Evolutionary conservation across 2,113 vertebrate species (phyloP), one percentile per base, ranked within the genome.

Genomic region (Atrichornis clamosus): DNA sequence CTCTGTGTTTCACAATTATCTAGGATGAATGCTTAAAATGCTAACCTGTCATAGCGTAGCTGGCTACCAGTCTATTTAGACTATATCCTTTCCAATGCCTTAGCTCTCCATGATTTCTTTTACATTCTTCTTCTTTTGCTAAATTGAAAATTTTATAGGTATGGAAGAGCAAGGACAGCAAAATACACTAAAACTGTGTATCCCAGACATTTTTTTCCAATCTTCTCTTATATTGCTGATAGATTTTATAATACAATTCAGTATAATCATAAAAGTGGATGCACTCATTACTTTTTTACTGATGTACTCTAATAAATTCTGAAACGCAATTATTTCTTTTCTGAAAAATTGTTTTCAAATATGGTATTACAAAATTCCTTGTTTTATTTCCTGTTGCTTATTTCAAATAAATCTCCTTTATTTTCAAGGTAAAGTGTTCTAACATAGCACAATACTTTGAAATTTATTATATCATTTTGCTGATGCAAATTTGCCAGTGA

Each of bases 211-310:
- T 93, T 91, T 84, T 55, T 75, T 6, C 60, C 60, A 50, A 18
- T 89, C 10, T 89, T 87, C 39, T 63, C 33, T 84, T 79, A 82
- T 32, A 85, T 42, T 89, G 35, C 39, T 68, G 23, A 87, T 47
- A 84, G 60, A 70, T 78, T 94, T 89, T 87, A 68, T 32, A 89
- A 89, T 44, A 82, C 18, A 89, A 52, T 82, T 72, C 65, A 68
- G 49, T 30, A 64, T 76, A 85, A 83, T 58, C 82, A 94, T 67
- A 89, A 89, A 94, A 84, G 33, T 60, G 32, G n/a, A 95, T 95
- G 62, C 47, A 79, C 37, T 85, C 52, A 75, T 89, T 96, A 89
- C 30, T 60, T n/a, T 87, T 93, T 86, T 65, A 65, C 22, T 84
- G 68, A 89, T 58, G 42, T 35, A 62, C 30, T 91, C 42, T 87